Evolutionary conservation across 2,797 vertebrate genomes (phyloP).

Genomic region (Mormyrops boulengeri): DNA sequence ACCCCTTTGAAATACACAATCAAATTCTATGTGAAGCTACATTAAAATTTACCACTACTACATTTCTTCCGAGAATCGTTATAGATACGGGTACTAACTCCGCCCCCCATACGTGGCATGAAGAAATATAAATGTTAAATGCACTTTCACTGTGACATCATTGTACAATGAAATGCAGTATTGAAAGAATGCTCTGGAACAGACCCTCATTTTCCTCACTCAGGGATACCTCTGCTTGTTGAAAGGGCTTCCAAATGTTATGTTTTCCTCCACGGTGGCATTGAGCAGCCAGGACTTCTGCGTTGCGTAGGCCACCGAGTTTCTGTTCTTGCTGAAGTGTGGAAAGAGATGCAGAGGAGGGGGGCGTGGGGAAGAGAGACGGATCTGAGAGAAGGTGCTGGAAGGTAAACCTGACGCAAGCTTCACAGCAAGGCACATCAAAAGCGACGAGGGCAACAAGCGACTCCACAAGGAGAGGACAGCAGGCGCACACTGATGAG

Average conservation of each 20-base stretch:
- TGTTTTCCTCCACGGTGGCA: conserved; percentile 95
- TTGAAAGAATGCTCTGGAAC: background rate
- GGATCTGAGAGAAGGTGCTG: background rate
- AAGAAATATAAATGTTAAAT: background rate
- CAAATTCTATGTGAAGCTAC: background rate
- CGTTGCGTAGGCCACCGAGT: conserved; percentile 90
- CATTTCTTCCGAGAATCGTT: background rate
- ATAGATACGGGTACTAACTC: background rate
- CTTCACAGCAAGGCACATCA: conserved; percentile 33
- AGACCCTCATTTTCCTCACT: background rate
- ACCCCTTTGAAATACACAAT: background rate
- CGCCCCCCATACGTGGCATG: background rate
- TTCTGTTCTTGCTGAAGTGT: conserved; percentile 74
- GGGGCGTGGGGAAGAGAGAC: background rate
- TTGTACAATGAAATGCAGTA: background rate
- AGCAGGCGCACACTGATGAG: background rate
- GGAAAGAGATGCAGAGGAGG: background rate
- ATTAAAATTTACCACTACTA: background rate
- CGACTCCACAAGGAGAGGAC: conserved; percentile 23
- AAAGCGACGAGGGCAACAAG: conserved; percentile 25
- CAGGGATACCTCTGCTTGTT: conserved; percentile 80
- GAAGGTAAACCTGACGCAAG: background rate
- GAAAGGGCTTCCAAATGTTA: conserved; percentile 91
- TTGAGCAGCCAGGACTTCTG: conserved; percentile 98
- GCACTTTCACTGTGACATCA: background rate